A percentile compares a stretch with the other conserved stretches of the same genome.
Evolutionary conservation across 2,113 vertebrate species (phyloP).

Genomic region (Pandion haliaetus): DNA sequence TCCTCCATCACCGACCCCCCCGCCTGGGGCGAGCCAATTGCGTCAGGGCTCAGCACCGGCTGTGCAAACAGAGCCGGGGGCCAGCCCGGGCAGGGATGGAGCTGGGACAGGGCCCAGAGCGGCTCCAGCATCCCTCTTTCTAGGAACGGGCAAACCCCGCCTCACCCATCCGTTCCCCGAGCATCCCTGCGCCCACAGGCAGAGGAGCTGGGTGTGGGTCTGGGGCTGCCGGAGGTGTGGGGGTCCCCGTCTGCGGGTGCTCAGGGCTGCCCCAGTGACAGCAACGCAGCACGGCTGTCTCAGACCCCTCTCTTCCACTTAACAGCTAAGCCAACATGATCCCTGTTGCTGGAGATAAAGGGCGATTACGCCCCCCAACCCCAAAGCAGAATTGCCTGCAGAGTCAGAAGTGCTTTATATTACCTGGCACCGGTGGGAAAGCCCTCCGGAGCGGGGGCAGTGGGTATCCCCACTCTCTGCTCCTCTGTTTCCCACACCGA

Average conservation of each 20-base stretch:
- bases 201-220: background rate
- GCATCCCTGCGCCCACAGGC: accelerated
- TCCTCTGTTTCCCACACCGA: background rate
- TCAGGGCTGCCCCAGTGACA: background rate
- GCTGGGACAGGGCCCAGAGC: background rate
- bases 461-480: background rate
- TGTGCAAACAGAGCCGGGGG: background rate
- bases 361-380: background rate
- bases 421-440: accelerated
- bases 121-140: background rate
- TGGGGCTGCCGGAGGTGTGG: background rate
- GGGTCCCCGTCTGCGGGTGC: background rate
- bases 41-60: background rate
- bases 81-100: background rate
- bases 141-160: background rate
- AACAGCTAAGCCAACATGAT: background rate
- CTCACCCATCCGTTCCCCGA: background rate
- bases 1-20: background rate
- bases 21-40: background rate
- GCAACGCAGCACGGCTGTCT: background rate
- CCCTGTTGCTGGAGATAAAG: background rate
- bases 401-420: background rate
- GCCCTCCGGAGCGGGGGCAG: background rate
- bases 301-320: background rate
- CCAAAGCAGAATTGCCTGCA: background rate